These are phyloP conservation scores for Neodontobutis hainanensis DNA, from an alignment of 2,113 vertebrate species.

Conservation along the genomic window DNA sequence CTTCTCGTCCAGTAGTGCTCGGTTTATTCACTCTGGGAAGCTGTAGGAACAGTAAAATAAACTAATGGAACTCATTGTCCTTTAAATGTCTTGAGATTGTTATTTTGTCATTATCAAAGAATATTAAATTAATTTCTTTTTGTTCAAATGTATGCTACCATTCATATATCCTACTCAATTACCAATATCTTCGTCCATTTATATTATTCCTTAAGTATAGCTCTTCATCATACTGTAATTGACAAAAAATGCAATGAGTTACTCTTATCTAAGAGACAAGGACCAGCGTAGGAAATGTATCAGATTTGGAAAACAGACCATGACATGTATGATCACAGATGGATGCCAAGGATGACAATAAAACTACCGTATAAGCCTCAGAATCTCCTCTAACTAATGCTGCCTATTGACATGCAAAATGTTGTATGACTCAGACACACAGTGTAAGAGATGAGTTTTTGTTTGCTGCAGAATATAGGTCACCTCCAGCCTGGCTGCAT, in stretches of 20 bases:
- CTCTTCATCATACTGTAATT: no score
- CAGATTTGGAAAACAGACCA: slow-evolving; percentile 18
- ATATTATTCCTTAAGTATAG: no score
- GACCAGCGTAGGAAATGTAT: slow-evolving; percentile 43
- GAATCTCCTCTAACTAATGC: slow-evolving; percentile 6
- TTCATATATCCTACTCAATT: no score
- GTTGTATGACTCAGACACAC: slow-evolving; percentile 28
- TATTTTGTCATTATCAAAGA: no score
- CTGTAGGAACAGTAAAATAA: no score
- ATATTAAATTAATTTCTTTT: no score
- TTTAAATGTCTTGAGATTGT: no score
- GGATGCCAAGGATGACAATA: not conserved
- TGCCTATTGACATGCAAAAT: slow-evolving; percentile 27
- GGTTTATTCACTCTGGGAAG: no score
- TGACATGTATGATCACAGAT: slow-evolving; percentile 10
- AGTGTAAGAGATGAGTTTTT: slow-evolving; percentile 44
- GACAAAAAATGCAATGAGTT: slow-evolving; percentile 12
- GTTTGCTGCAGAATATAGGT: slow-evolving; percentile 56
- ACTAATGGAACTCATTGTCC: no score
- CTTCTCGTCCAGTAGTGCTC: no score
- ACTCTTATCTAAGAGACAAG: slow-evolving; percentile 58
- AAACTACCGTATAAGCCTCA: slow-evolving; percentile 30
- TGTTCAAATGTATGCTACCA: no score
- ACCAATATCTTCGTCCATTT: no score
- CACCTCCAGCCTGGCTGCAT: slow-evolving; percentile 38